Conservation (phyloP, 2,888 invertebrate genomes). For the Leptothorax acervorum region DNA sequence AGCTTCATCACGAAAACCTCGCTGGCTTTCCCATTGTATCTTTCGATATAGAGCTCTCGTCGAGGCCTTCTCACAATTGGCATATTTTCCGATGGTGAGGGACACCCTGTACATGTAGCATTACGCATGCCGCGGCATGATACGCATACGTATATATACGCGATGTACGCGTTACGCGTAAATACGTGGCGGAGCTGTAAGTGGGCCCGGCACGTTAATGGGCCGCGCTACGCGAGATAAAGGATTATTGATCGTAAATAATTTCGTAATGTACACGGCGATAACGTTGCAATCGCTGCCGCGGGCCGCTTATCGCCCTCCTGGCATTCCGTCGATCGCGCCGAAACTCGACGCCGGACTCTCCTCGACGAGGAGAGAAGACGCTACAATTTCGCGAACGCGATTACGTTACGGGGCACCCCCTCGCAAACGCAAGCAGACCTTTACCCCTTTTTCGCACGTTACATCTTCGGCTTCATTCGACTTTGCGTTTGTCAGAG, state of each 20-base stretch:
- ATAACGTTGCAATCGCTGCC: conserved; percentile 72
- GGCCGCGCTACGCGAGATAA: conserved; percentile 69
- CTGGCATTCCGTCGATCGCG: conserved; percentile 66
- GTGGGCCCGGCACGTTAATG: conserved; percentile 71
- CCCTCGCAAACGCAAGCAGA: not conserved
- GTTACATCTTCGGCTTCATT: not conserved
- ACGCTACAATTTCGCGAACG: conserved; percentile 1
- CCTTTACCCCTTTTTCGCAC: not conserved
- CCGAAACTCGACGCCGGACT: conserved; percentile 47
- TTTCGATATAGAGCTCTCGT: not conserved
- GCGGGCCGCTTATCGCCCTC: conserved; percentile 59
- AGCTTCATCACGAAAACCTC: not conserved
- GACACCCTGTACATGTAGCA: not conserved
- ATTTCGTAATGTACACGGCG: conserved; percentile 73
- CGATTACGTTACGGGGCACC: not conserved
- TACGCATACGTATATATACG: conserved; percentile 34
- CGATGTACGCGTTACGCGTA: conserved; percentile 38
- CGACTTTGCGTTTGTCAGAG: not conserved
- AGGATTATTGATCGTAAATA: conserved; percentile 76
- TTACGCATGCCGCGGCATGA: conserved; percentile 7
- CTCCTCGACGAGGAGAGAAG: not conserved
- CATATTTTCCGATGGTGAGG: conserved; percentile 3
- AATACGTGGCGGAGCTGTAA: conserved; percentile 69
- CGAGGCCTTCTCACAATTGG: not conserved
- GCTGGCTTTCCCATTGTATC: not conserved